These are phyloP conservation scores for Cyprinodon brontotheroides DNA, from an alignment of 2,113 vertebrate genomes.

Conservation along the genomic window DNA sequence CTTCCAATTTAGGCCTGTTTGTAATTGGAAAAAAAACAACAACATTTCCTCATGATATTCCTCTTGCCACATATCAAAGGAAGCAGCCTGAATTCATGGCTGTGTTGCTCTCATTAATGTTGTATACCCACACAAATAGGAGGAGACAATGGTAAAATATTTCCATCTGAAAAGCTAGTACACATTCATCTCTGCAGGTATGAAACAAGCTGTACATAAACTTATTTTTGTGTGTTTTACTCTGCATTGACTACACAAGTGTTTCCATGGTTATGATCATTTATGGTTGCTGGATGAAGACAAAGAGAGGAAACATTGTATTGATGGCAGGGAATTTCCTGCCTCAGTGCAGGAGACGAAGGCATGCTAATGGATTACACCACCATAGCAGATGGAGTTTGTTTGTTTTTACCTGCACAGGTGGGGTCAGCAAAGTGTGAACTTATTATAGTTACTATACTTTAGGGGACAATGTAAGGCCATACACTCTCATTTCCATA, in stretches of 20 bases:
- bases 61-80: neutral
- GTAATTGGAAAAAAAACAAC: neutral
- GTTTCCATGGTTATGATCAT: conserved; percentile 55
- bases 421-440: conserved; percentile 47
- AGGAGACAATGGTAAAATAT: neutral
- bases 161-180: neutral
- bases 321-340: conserved; percentile 54
- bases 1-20: neutral
- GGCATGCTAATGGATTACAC: conserved; percentile 73
- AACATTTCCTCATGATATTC: neutral
- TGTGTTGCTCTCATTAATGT: neutral
- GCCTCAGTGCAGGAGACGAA: conserved; percentile 51
- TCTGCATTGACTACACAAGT: neutral
- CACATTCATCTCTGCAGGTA: neutral
- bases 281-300: conserved; percentile 30
- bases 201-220: conserved; percentile 8
- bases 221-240: conserved; percentile 10
- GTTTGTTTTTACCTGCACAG: conserved; percentile 58
- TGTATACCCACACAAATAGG: neutral
- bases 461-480: too few species aligned
- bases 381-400: conserved; percentile 67
- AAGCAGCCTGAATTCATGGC: neutral
- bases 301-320: conserved; percentile 32
- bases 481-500: too few species aligned
- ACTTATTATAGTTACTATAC: neutral